phyloP scores from a whole-genome alignment of 2,797 vertebrate species.

The Pygocentrus nattereri region DNA sequence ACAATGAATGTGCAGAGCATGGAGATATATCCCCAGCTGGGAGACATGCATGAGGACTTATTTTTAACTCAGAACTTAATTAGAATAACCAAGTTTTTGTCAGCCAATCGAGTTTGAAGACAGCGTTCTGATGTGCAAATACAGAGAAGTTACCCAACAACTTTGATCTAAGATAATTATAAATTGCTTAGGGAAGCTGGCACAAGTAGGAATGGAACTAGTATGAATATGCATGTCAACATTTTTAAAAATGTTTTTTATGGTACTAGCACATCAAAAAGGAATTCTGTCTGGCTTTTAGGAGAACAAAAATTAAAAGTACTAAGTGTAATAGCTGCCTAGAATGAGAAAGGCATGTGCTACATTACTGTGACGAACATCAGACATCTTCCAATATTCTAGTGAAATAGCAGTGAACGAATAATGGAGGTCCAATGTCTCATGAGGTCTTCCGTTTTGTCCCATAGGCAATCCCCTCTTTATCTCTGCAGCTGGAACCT shows the following conservation, averaged over 20 bases:
- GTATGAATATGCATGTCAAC: constrained; percentile 26
- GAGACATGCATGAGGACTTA: constrained; percentile 56
- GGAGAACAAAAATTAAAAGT: not conserved
- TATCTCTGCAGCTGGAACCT: constrained; percentile 76
- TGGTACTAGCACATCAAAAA: not conserved
- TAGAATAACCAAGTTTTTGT: constrained; percentile 64
- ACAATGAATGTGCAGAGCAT: constrained; percentile 27
- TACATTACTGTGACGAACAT: constrained; percentile 22
- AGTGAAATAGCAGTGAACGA: constrained; percentile 9
- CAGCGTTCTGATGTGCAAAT: constrained; percentile 71
- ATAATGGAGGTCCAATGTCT: constrained; percentile 14
- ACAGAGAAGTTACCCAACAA: constrained; percentile 25
- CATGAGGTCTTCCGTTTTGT: constrained; percentile 49
- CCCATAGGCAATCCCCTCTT: constrained; percentile 57
- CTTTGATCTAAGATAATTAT: constrained; percentile 69
- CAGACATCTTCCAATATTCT: not conserved
- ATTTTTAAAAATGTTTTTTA: not conserved
- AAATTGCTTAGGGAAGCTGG: constrained; percentile 13
- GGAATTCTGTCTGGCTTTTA: not conserved
- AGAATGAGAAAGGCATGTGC: not conserved
- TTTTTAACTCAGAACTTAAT: constrained; percentile 70
- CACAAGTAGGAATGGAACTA: constrained; percentile 7
- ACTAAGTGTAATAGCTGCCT: not conserved
- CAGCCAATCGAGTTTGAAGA: constrained; percentile 55
- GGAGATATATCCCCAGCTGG: constrained; percentile 44